Conservation (phyloP, 2,113 vertebrate genomes). For the Piprites chloris region DNA sequence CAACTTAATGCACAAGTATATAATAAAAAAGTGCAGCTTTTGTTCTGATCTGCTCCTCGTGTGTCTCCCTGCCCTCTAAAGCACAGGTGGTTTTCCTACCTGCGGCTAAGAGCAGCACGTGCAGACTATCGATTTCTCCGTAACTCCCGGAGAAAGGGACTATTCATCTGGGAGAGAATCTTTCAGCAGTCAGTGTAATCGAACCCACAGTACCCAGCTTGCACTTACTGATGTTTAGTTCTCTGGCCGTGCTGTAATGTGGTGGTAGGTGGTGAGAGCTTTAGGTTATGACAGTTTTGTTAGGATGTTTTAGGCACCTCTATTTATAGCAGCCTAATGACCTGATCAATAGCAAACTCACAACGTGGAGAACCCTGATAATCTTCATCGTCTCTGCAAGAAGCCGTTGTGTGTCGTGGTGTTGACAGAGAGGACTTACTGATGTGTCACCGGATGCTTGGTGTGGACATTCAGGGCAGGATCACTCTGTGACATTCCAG, state of each 20-base stretch:
- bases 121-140: not conserved
- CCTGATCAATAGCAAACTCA: rapidly evolving
- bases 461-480: not conserved
- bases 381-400: not conserved
- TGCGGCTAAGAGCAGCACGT: not conserved
- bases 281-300: not conserved
- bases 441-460: not conserved
- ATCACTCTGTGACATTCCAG: rapidly evolving
- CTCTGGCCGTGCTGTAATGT: rapidly evolving
- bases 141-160: not conserved
- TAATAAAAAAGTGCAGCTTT: not conserved
- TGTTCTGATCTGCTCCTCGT: not conserved
- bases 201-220: not conserved
- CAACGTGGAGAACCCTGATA: not conserved
- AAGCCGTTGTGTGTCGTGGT: not conserved
- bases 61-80: not conserved
- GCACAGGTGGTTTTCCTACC: not conserved
- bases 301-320: not conserved
- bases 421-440: not conserved
- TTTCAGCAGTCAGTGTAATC: not conserved
- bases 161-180: not conserved
- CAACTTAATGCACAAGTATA: not conserved
- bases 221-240: not conserved
- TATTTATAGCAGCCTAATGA: not conserved
- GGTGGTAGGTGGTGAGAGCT: rapidly evolving